Evolutionary conservation across 2,888 invertebrate genomes (phyloP).

Genomic region (Diarsia brunnea): DNA sequence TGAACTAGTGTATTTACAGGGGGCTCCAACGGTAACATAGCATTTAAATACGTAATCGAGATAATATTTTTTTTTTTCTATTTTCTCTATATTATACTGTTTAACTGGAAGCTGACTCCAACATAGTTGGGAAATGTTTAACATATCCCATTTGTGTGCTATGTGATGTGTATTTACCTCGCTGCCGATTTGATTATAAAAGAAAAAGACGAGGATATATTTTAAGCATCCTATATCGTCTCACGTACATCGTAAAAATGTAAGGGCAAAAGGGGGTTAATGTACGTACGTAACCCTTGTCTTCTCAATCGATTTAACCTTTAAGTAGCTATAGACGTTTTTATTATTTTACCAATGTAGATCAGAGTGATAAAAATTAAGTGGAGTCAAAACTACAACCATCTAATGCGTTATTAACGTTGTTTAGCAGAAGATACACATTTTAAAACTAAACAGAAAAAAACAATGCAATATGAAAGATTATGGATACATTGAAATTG

Average conservation of each 20-base stretch:
- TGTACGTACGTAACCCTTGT: background rate
- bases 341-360: background rate
- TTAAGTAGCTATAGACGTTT: background rate
- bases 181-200: background rate
- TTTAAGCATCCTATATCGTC: background rate
- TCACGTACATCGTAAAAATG: slow-evolving; percentile 5
- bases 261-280: background rate
- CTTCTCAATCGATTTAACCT: slow-evolving; percentile 4
- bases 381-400: background rate
- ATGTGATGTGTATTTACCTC: background rate
- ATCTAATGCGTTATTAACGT: background rate
- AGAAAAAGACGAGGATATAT: background rate
- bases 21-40: no score
- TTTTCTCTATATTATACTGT: no score
- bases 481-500: background rate
- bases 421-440: background rate
- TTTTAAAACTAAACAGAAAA: no score
- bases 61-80: no score
- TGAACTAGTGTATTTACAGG: no score
- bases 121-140: no score
- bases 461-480: no score
- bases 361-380: background rate
- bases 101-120: no score
- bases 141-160: no score
- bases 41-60: no score